Evolutionary conservation across 2,888 invertebrate species (phyloP).

Genomic region (Caradrina kadenii): DNA sequence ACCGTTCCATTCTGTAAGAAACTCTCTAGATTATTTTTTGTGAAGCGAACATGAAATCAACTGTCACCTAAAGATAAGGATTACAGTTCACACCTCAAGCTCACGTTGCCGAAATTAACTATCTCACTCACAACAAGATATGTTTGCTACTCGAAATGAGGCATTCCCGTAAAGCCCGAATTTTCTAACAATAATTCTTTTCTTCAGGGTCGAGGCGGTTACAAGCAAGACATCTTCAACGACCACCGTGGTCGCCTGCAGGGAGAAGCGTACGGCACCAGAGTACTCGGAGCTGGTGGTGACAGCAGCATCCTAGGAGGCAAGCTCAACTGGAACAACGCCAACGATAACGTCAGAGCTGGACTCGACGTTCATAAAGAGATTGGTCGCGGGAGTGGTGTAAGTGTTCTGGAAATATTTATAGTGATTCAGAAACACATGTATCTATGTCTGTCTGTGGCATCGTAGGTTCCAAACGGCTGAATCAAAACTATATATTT

Average conservation of each 20-base stretch:
- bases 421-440: too few species aligned
- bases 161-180: background rate
- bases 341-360: conserved; percentile 72
- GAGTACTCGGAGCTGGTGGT: conserved; percentile 75
- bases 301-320: conserved; percentile 78
- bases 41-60: too few species aligned
- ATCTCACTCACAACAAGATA: background rate
- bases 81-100: too few species aligned
- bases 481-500: too few species aligned
- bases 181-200: background rate
- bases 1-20: too few species aligned
- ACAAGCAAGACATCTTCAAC: conserved; percentile 79
- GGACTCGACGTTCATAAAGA: conserved; percentile 75
- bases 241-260: conserved; percentile 76
- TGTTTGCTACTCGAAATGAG: too few species aligned
- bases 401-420: conserved; percentile 61
- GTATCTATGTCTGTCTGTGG: too few species aligned
- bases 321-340: conserved; percentile 74
- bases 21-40: too few species aligned
- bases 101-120: too few species aligned
- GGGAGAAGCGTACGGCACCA: conserved; percentile 75
- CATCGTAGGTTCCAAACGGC: too few species aligned
- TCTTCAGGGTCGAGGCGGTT: conserved; percentile 78
- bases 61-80: too few species aligned
- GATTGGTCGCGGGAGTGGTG: conserved; percentile 76